Conservation (phyloP, 92 coral and sea anemone genomes). For the Umimayanthus chanpuru region DNA sequence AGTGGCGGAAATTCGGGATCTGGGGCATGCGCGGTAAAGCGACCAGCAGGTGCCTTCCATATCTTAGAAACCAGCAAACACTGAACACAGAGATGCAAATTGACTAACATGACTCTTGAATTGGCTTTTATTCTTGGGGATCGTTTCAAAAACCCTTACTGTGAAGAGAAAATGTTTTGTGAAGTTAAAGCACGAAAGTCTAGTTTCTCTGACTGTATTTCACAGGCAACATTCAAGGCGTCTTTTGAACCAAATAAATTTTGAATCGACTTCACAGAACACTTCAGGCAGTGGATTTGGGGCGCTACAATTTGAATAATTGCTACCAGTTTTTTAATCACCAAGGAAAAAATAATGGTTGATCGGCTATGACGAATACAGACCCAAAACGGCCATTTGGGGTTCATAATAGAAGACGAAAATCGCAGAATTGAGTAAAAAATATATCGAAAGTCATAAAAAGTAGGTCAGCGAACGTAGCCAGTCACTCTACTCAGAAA, state of each 20-base stretch:
- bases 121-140: not conserved
- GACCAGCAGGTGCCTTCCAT: not conserved
- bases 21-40: not conserved
- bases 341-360: not conserved
- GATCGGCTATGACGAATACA: not conserved
- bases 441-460: no score
- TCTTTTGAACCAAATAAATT: not conserved
- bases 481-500: not conserved
- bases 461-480: not conserved
- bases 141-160: slow-evolving; percentile 12
- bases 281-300: not conserved
- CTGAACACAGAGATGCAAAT: not conserved
- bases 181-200: slow-evolving; percentile 1
- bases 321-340: not conserved
- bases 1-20: not conserved
- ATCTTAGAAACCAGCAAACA: slow-evolving; percentile 21
- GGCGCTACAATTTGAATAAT: not conserved
- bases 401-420: not conserved
- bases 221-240: not conserved
- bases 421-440: not conserved
- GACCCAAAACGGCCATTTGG: not conserved
- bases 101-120: not conserved
- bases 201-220: not conserved
- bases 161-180: not conserved
- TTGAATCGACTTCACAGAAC: no score